Evolutionary conservation across 2,113 vertebrate species (phyloP).

Genomic region (Acanthisitta chloris): DNA sequence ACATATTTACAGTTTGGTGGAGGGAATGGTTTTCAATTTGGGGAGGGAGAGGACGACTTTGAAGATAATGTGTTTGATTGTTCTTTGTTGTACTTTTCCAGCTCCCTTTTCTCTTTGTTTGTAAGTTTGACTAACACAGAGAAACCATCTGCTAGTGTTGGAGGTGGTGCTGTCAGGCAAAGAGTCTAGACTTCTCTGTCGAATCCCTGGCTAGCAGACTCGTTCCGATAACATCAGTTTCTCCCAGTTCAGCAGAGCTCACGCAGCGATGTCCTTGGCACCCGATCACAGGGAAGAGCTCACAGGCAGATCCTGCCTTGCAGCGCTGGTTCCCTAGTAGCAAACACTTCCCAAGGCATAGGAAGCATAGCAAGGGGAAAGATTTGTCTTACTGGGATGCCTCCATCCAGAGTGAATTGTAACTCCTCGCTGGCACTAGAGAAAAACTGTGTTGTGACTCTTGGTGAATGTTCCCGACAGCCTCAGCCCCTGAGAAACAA

Average conservation of each 20-base stretch:
- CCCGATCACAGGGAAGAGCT: not conserved
- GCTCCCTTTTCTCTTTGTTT: slow-evolving; percentile 6
- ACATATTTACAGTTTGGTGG: not conserved
- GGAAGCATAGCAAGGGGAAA: not conserved
- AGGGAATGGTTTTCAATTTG: not conserved
- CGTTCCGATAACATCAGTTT: not conserved
- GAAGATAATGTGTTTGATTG: slow-evolving; percentile 30
- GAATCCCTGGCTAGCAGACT: not conserved
- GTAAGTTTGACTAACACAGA: slow-evolving; percentile 45
- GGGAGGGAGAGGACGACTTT: not conserved
- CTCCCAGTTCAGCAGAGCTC: slow-evolving; percentile 24
- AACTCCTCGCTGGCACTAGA: not conserved
- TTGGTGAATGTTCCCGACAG: not conserved
- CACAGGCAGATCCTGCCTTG: not conserved
- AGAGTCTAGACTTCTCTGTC: slow-evolving; percentile 37
- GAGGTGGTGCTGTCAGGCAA: slow-evolving; percentile 53
- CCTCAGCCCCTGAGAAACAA: not conserved
- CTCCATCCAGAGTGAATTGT: not conserved
- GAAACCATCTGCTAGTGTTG: slow-evolving; percentile 63
- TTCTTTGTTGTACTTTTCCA: slow-evolving; percentile 54
- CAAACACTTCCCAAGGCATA: not conserved
- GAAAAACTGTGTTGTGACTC: not conserved
- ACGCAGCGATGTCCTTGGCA: slow-evolving; percentile 40
- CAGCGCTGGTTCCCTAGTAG: not conserved
- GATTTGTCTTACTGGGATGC: not conserved